Base-by-base conservation (phyloP, 2,113 vertebrate species). In the Peromyscus californicus region DNA sequence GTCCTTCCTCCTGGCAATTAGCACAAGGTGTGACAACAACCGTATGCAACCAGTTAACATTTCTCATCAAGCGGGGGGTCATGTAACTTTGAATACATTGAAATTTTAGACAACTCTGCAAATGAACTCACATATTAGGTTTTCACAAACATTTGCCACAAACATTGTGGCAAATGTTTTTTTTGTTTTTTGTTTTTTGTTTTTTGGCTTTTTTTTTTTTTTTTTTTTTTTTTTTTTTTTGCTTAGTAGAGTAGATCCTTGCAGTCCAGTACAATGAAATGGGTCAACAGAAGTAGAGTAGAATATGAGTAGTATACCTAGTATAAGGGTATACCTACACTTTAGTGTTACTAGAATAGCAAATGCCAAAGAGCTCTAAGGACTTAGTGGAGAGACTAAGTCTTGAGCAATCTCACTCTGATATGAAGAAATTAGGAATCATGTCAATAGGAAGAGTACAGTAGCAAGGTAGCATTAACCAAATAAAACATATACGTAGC, bases 61-160 rank as follows among this genome's bases (percentile, higher is more conserved):
- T 97, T 74, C 87, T 51, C 86, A 13, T 74, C 67, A 94, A 7
- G 26, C 4, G 82, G 7, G 65, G 65, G 10, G 48, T 85, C 51
- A n/a, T 74, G 22, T 48, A 51, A 93, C 4, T 59, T 39, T 42
- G 39, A 78, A 69, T 87, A 29, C 54, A 39, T 29, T 72, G 33
- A 54, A 90, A 61, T 54, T 93, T 95, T 96, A 83, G 33, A 74
- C 48, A 80, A 33, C 31, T 33, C 22, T 92, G 3, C 10, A 90
- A 90, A 78, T 94, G 94, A 93, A 95, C 9, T 94, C 67, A 69
- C 22, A 29, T 80, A 48, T 85, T 74, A 89, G 13, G 45, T 85
- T 69, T 93, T 42, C 4, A 22, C 2, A 57, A 89, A 70, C 65
- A 97, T 82, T 76, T 88, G n/a, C 24, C 36, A 48, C 45, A 48